These are phyloP conservation scores for Chondrosia reniformis DNA, from an alignment of 37 sponge, comb jelly and placozoan species.

Conservation along the genomic window DNA sequence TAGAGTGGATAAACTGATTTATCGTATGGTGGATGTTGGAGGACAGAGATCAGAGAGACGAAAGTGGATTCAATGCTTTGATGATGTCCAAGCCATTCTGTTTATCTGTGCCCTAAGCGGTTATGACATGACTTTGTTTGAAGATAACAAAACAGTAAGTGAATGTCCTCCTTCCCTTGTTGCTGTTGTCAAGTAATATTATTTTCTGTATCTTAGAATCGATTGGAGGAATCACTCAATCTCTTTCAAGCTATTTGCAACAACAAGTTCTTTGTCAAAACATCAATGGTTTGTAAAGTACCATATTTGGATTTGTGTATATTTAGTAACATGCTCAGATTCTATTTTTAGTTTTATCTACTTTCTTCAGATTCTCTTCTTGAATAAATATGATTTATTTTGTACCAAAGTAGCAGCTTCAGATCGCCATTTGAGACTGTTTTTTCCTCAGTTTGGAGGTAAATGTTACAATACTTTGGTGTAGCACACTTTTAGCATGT, in stretches of 20 bases:
- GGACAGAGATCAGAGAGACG: conserved; percentile 80
- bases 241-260: conserved; percentile 61
- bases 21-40: conserved; percentile 72
- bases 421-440: conserved; percentile 55
- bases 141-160: conserved; percentile 32
- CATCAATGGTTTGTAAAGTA: conserved; percentile 77
- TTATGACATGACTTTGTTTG: conserved; percentile 71
- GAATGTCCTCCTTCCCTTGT: neutral
- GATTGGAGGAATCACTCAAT: conserved; percentile 18
- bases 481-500: neutral
- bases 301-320: neutral
- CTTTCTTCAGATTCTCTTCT: conserved; percentile 44
- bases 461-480: neutral
- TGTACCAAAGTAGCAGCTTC: conserved; percentile 58
- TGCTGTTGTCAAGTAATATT: neutral
- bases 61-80: conserved; percentile 88
- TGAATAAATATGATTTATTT: conserved; percentile 78
- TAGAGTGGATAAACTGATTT: conserved; percentile 24
- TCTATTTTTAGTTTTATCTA: neutral
- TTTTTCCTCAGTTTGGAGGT: conserved; percentile 55
- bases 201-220: neutral
- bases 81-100: conserved; percentile 78
- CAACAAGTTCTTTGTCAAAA: conserved; percentile 66
- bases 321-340: neutral
- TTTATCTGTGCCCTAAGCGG: conserved; percentile 79